Conservation (phyloP, 1,140 invertebrate species). For the Scaptomyza pallida region DNA sequence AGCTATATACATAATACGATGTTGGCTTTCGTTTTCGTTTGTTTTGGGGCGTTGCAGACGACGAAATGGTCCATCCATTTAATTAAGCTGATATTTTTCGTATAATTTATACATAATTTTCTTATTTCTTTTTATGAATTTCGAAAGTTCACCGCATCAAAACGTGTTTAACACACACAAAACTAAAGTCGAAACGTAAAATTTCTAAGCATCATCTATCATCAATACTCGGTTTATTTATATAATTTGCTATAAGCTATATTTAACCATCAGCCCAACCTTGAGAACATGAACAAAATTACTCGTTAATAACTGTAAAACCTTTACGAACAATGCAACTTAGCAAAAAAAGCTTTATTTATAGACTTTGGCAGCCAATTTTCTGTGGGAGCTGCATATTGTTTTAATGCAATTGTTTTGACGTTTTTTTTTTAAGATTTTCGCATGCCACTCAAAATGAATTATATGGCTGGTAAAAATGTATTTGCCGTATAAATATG, state of each 20-base stretch:
- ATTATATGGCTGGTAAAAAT: constrained; percentile 35
- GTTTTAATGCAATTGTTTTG: constrained; percentile 51
- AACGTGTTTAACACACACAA: constrained; percentile 36
- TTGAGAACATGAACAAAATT: constrained; percentile 59
- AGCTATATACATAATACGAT: constrained; percentile 27
- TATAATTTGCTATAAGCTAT: constrained; percentile 33
- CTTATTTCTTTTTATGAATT: constrained; percentile 2
- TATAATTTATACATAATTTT: constrained; percentile 57
- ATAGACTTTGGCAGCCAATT: constrained; percentile 26
- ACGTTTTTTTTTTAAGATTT: constrained; percentile 20
- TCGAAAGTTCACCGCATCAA: constrained; percentile 44
- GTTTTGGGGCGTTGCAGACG: constrained; percentile 29
- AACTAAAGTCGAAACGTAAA: constrained; percentile 24
- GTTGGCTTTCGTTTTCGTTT: constrained; percentile 67
- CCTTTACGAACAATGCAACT: constrained; percentile 17
- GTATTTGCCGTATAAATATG: constrained; percentile 44
- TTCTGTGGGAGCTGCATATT: constrained; percentile 30
- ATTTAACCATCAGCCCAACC: constrained; percentile 34
- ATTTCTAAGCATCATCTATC: constrained; percentile 42
- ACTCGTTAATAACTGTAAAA: constrained; percentile 37
- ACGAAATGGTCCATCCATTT: constrained; percentile 41
- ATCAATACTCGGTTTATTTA: constrained; percentile 23
- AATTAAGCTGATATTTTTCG: constrained; percentile 53
- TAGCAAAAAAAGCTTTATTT: constrained; percentile 24
- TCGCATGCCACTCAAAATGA: constrained; percentile 64